Evolutionary conservation across 2,888 invertebrate genomes (phyloP), one percentile per base, ranked within the genome.

Genomic region (Tryphoninae sp.): DNA sequence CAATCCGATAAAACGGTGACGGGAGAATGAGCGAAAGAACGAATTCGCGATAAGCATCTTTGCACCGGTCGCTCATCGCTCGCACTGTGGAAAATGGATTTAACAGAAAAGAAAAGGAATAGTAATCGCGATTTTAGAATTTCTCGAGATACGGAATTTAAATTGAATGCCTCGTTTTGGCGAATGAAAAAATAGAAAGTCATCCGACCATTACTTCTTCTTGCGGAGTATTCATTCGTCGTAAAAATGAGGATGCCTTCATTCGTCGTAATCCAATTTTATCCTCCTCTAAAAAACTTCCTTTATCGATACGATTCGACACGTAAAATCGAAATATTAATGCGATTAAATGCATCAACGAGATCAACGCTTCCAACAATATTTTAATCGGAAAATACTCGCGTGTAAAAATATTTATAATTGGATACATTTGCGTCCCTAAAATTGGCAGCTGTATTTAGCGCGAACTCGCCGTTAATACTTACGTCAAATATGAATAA

Each of bases 1-100:
- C 45, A 45, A 45, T 59, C 64, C 64, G 45, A 72, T 81, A 72
- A 49, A 75, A 51, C 67, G 61, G 74, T 75, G 49, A 78, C 40
- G 68, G 53, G 73, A 72, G 64, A 64, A 64, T 42, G 16, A 53
- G 23, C 72, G 33, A 59, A 71, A 59, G 68, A 55, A 58, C 13
- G 33, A 62, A 59, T 23, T 73, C 33, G 22, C 49, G 53, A 73
- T 71, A 64, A 71, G 68, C 61, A 65, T 71, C 40, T 73, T 68
- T 11, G 40, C 11, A 42, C 61, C 23, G 45, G 13, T 58, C 16
- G 40, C 26, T 49, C 33, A 19, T 26, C 65, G 19, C 33, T 58
- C 45, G 16, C 26, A 61, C 49, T 9, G 22, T 6, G 11, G 23
- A 69, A 23, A 26, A 16, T 6, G 49, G 22, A 49, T 59, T 61